Base-by-base conservation (phyloP, 2,797 vertebrate genomes). In the Gastrophryne carolinensis region DNA sequence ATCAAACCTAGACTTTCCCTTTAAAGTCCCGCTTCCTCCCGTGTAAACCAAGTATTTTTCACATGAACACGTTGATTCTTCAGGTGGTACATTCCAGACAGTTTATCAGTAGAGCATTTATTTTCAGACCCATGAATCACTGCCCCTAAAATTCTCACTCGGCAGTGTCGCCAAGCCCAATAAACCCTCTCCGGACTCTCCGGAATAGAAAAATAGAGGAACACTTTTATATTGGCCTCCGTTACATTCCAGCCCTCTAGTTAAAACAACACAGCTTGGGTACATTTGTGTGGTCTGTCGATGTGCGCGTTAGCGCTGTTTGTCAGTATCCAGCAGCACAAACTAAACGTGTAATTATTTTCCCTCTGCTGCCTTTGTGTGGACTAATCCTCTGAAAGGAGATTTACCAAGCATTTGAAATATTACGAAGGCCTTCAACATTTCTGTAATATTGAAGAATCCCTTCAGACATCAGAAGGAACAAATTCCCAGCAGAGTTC, bases 361-460 rank as follows among this genome's bases (percentile, higher is more conserved):
- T 89, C 86, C 86, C 87, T 88, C 81, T 84, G 81, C 83, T 81
- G 81, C 87, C 88, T 78, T 88, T 90, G 87, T 91, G 86, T 87
- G 81, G 78, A 79, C 81, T 90, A 90, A 90, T 89, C 90, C 87
- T 91, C 89, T 89, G 88, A 90, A 90, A 90, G 84, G 84, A 86
- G 87, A 86, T 85, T 88, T 86, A 84, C 85, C 82, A 86, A 84
- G 84, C 81, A 82, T 87, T 86, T 84, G 81, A 87, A 88, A 86
- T 82, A 62, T 88, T 85, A 87, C 82, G 85, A 85, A n/a, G 81
- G 86, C 88, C 75, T 79, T 87, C 86, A 90, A 88, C 86, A 84
- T 71, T 71, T 84, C 87, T 85, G 87, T 89, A 88, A 90, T 90
- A 90, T 90, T 90, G 88, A 91, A 90, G 90, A 91, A 88, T 88